phyloP scores from a whole-genome alignment of 2,888 invertebrate genomes.

The Dicycla oo region DNA sequence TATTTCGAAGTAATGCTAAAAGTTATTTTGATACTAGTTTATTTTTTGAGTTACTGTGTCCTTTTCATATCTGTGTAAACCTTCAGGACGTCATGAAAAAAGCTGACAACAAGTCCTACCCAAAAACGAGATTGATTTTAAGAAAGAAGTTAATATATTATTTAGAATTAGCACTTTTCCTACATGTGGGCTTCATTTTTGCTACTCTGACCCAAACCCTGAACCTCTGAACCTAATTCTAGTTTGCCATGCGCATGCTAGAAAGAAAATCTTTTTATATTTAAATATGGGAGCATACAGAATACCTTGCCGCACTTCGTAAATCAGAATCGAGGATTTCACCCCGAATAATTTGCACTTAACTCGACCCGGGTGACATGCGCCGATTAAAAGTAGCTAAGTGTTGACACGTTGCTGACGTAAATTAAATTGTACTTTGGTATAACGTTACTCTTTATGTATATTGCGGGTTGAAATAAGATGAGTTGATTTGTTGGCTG shows the following conservation, averaged over 20 bases:
- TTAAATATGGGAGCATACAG: not conserved
- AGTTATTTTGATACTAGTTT: too few species aligned
- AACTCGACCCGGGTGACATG: slow-evolving; percentile 48
- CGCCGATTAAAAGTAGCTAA: slow-evolving; percentile 57
- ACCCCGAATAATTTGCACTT: slow-evolving; percentile 64
- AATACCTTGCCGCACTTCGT: slow-evolving; percentile 37
- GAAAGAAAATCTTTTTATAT: too few species aligned
- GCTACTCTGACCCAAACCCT: not conserved
- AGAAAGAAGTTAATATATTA: not conserved
- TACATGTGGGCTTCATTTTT: not conserved
- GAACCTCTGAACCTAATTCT: too few species aligned
- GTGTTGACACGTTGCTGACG: slow-evolving; percentile 46
- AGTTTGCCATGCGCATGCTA: too few species aligned
- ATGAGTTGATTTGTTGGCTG: slow-evolving; percentile 1
- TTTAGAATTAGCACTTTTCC: not conserved
- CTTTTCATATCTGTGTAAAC: too few species aligned
- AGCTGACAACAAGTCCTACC: not conserved
- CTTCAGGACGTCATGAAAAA: not conserved
- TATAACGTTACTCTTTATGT: slow-evolving; percentile 21
- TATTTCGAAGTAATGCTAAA: too few species aligned
- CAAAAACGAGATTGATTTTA: not conserved
- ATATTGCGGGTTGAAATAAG: not conserved
- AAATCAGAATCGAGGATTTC: slow-evolving; percentile 44
- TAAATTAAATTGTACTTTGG: slow-evolving; percentile 46
- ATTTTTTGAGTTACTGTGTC: too few species aligned